phyloP scores from a whole-genome alignment of 2,888 invertebrate species.

The Criorhina ranunculi region DNA sequence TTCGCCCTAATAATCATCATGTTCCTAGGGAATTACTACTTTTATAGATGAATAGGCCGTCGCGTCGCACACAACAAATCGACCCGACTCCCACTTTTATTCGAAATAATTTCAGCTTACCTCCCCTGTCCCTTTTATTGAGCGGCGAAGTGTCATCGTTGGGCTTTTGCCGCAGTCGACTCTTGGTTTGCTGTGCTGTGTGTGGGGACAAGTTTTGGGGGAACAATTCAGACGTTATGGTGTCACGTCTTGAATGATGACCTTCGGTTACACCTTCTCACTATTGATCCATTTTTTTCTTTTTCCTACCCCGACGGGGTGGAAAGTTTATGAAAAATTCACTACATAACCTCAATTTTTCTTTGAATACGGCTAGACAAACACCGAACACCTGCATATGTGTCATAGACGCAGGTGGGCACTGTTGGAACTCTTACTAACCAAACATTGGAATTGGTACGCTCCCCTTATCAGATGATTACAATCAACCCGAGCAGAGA shows the following conservation, averaged over 20 bases:
- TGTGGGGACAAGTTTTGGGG: neutral
- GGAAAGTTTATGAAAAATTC: conserved; percentile 3
- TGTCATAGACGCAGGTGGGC: conserved; percentile 47
- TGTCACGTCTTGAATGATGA: conserved; percentile 1
- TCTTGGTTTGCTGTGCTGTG: too few relatives aligned
- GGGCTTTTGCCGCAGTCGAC: conserved; percentile 21
- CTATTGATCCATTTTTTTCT: conserved; percentile 7
- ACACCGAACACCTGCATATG: conserved; percentile 48
- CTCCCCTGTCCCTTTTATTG: neutral
- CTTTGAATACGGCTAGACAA: neutral
- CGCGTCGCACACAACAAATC: conserved; percentile 14
- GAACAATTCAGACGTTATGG: conserved; percentile 33
- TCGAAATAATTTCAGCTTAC: conserved; percentile 43
- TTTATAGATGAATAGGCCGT: conserved; percentile 28
- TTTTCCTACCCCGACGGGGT: neutral
- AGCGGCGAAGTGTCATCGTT: too few relatives aligned
- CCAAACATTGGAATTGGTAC: conserved; percentile 3
- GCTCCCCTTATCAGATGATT: conserved; percentile 17
- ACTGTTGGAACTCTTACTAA: too few relatives aligned
- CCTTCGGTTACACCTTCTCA: neutral
- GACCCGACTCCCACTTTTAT: conserved; percentile 5
- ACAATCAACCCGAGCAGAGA: conserved; percentile 2
- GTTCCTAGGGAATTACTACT: conserved; percentile 41
- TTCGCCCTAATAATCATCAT: conserved; percentile 16
- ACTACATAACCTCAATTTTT: neutral